Evolutionary conservation across 2,888 invertebrate genomes (phyloP), one percentile per base, ranked within the genome.

Genomic region (Drosophila mimica): DNA sequence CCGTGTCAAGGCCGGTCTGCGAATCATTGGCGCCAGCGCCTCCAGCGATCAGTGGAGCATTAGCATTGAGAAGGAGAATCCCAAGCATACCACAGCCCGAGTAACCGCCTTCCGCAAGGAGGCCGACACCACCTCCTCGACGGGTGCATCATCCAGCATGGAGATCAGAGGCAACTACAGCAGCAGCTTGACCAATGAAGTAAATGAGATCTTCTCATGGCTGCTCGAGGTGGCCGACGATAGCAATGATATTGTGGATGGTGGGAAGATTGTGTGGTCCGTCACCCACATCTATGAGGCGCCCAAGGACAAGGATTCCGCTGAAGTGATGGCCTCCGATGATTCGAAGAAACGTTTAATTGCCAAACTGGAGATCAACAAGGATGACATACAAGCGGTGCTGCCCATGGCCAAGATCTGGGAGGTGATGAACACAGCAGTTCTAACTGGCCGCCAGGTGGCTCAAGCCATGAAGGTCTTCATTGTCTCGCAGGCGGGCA

Each of bases 381-480:
- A 98, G 92, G 98, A 98, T 92, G 98, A 98, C 91, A 97, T 98
- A 70, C 98, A 98, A 93, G 97, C 98, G 28, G 97, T 98, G 17
- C 94, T 98, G 31, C 98, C 98, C 20, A 98, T 98, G 92, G 97
- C 98, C 70, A 98, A 98, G 98, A 98, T 97, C 93, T 97, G 97
- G 96, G 98, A 98, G 93, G 96, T 99, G 43, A 95, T 99, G 94
- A 99, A 99, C 94, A 98, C 98, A 2, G 99, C 99, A 0, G 97
- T 98, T 71, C 94, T 99, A 91, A 99, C 98, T 8, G 98, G 98
- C 0, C 96, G 97, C 59, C 98, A 98, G 93, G 98, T 98, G 74
- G 97, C 98, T 3, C 98, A 98, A 90, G 97, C 98, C 20, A 97
- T 99, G 97, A 97, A 98, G 94, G 97, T 99, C 82, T 97, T 98